Percentiles rank a stretch among this genome's conserved stretches.
Conservation (phyloP, 2,888 invertebrate species). For the Caradrina kadenii region DNA sequence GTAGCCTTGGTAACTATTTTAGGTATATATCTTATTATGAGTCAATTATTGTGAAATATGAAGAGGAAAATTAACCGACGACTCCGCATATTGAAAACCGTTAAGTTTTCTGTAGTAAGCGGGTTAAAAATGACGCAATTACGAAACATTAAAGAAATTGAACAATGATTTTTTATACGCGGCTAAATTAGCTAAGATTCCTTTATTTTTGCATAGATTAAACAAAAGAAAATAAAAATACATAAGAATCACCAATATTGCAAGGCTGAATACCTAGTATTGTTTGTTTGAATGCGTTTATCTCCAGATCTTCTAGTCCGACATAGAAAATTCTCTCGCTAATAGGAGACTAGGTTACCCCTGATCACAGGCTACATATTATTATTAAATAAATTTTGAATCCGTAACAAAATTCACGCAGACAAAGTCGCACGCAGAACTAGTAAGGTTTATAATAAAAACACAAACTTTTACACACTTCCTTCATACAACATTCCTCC, state of each 20-base stretch:
- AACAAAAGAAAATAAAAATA: not conserved
- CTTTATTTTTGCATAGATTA: too few relatives aligned
- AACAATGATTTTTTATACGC: not conserved
- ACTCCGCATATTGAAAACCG: conserved; percentile 21
- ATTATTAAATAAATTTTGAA: too few relatives aligned
- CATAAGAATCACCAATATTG: not conserved
- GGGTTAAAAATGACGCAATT: conserved; percentile 27
- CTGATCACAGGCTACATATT: too few relatives aligned
- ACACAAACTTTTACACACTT: not conserved
- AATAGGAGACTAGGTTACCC: too few relatives aligned
- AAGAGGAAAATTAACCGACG: conserved; percentile 29
- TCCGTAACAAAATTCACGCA: too few relatives aligned
- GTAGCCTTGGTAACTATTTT: conserved; percentile 21
- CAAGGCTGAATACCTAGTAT: too few relatives aligned
- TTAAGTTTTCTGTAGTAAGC: conserved; percentile 16
- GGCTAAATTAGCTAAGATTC: too few relatives aligned
- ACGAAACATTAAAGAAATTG: not conserved
- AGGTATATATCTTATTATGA: conserved; percentile 11
- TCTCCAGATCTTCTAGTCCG: too few relatives aligned
- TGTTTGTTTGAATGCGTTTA: too few relatives aligned
- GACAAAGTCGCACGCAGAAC: too few relatives aligned
- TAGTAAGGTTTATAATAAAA: too few relatives aligned
- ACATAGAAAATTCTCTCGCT: too few relatives aligned
- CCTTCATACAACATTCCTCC: not conserved
- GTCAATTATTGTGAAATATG: conserved; percentile 16